These are phyloP conservation scores for Nibea albiflora DNA, from an alignment of 2,113 vertebrate species.

Conservation along the genomic window DNA sequence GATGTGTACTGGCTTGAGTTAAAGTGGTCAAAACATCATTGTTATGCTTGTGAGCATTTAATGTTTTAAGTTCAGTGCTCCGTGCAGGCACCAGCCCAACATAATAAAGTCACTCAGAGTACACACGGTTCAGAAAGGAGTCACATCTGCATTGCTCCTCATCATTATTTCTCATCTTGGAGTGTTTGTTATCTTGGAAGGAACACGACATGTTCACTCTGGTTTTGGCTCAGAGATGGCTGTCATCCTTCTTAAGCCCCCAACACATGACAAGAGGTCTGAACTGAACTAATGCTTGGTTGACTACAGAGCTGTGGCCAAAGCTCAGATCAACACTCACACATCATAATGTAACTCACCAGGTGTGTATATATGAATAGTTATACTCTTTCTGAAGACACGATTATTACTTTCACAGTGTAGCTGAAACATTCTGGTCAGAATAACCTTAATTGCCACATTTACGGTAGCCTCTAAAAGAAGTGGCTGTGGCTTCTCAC, in stretches of 20 bases:
- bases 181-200: slow-evolving; percentile 16
- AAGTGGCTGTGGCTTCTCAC: no score
- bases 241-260: not conserved
- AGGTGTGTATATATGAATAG: not conserved
- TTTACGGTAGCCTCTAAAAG: not conserved
- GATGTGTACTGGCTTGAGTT: not conserved
- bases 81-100: not conserved
- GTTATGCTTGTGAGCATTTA: slow-evolving; percentile 10
- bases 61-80: not conserved
- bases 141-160: slow-evolving; percentile 14
- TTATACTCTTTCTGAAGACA: not conserved
- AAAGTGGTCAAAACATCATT: slow-evolving; percentile 2
- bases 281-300: not conserved
- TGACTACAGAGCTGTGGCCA: not conserved
- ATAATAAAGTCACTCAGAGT: slow-evolving; percentile 9
- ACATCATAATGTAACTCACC: not conserved
- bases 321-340: slow-evolving; percentile 2
- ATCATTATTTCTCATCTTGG: slow-evolving; percentile 13
- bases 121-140: not conserved
- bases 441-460: not conserved
- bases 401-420: not conserved
- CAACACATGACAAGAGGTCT: not conserved
- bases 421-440: not conserved
- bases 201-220: not conserved
- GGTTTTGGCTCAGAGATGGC: slow-evolving; percentile 12